These are phyloP conservation scores for Hedychridium roseum DNA, from an alignment of 2,888 invertebrate genomes.

Conservation along the genomic window DNA sequence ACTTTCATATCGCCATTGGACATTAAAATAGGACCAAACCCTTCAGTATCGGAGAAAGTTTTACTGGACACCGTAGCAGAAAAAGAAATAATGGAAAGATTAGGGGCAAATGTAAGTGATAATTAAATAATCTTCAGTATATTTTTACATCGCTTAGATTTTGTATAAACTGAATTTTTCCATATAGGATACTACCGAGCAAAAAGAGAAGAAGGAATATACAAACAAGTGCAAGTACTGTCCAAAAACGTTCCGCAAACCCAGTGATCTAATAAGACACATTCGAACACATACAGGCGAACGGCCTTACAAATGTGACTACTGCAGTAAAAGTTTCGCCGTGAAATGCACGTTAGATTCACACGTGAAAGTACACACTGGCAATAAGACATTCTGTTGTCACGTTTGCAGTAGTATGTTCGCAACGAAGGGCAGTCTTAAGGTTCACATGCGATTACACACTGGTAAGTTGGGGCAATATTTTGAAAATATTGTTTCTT, in stretches of 20 bases:
- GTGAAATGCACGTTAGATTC: constrained; percentile 73
- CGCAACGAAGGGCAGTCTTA: constrained; percentile 72
- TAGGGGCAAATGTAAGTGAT: constrained; percentile 36
- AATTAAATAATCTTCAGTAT: constrained; percentile 4
- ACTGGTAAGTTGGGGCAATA: constrained; percentile 61
- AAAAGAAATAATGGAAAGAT: constrained; percentile 42
- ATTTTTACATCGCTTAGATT: too few relatives aligned
- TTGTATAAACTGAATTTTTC: too few relatives aligned
- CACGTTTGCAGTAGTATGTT: constrained; percentile 71
- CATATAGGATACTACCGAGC: constrained; percentile 14
- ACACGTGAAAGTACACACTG: constrained; percentile 70
- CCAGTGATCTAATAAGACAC: constrained; percentile 73
- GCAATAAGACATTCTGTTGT: constrained; percentile 69
- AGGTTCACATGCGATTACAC: constrained; percentile 74
- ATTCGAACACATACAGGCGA: constrained; percentile 75
- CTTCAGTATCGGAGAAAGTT: constrained; percentile 53
- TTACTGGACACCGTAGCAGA: constrained; percentile 55
- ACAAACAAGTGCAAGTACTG: constrained; percentile 69
- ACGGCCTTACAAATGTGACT: constrained; percentile 70
- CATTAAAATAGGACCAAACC: constrained; percentile 22
- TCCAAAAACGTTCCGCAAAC: constrained; percentile 73
- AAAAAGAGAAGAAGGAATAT: constrained; percentile 55
- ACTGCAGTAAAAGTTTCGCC: constrained; percentile 69
- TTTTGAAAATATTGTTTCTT: not conserved
- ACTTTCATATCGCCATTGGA: constrained; percentile 4